Percentiles rank a stretch among this genome's conserved stretches.
These are phyloP conservation scores for Cyclophora albipunctata DNA, from an alignment of 2,888 invertebrate species.

Conservation along the genomic window DNA sequence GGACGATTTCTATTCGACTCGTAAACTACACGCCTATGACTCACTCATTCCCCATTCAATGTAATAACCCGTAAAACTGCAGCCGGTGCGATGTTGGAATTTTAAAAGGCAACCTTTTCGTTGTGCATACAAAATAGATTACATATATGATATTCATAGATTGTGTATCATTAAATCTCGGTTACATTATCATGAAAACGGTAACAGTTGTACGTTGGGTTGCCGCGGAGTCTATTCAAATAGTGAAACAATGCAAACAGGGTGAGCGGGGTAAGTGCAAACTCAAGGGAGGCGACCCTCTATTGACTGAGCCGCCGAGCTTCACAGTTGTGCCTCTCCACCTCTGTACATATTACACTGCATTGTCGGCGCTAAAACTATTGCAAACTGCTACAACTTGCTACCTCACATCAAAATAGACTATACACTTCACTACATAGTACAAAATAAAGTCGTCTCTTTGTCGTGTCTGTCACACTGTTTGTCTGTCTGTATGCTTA, in stretches of 20 bases:
- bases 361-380: conserved; percentile 17
- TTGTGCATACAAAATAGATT: conserved; percentile 40
- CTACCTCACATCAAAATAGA: no score
- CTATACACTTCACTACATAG: no score
- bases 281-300: conserved; percentile 54
- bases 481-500: no score
- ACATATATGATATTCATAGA: conserved; percentile 28
- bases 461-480: no score
- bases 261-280: conserved; percentile 56
- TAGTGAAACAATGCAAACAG: conserved; percentile 67
- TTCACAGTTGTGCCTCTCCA: conserved; percentile 42
- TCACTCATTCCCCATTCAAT: conserved; percentile 71
- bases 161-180: conserved; percentile 58
- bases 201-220: conserved; percentile 62
- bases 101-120: conserved; percentile 52
- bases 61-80: conserved; percentile 71
- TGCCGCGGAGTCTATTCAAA: conserved; percentile 55
- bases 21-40: conserved; percentile 68
- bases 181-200: conserved; percentile 61
- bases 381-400: no score
- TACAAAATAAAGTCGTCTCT: no score
- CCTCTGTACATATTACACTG: conserved; percentile 40
- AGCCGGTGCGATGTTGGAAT: conserved; percentile 54
- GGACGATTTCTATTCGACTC: conserved; percentile 72
- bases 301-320: conserved; percentile 48